Evolutionary conservation across 2,888 invertebrate genomes (phyloP), one percentile per base, ranked within the genome.

Genomic region (Acanthococcus lagerstroemiae): DNA sequence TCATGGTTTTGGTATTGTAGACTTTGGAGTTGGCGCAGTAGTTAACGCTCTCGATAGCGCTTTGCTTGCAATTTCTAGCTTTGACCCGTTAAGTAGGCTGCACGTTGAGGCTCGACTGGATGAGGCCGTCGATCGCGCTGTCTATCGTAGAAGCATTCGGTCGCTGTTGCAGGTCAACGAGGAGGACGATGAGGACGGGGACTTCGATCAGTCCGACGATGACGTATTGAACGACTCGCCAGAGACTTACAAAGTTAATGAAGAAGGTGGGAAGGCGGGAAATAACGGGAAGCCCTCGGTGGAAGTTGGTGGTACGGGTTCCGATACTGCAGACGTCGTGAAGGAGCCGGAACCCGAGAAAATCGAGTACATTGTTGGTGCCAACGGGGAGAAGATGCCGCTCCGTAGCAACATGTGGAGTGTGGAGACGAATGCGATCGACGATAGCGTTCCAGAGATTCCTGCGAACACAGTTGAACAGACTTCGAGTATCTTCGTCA

Each of bases 181-280:
- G 21, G 67, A 66, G 9, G 60, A 45, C 12, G 61, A 61, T n/a
- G 57, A 27, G n/a, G 65, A 27, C 24, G 12, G 55, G 4, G 52
- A 66, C 9, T 27, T 55, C 9, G 30, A 30, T 50, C 30, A n/a
- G 7, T 61, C 12, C 21, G 37, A 44, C 44, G 27, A 45, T 44
- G 52, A 17, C n/a, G n/a, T n/a, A 37, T n/a, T n/a, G n/a, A n/a
- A n/a, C n/a, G n/a, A n/a, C n/a, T n/a, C n/a, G n/a, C n/a, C n/a
- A n/a, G n/a, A n/a, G n/a, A n/a, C n/a, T n/a, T n/a, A n/a, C n/a
- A n/a, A n/a, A n/a, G n/a, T n/a, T n/a, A n/a, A n/a, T n/a, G n/a
- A n/a, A n/a, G n/a, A n/a, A n/a, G n/a, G n/a, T n/a, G n/a, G n/a
- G n/a, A n/a, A n/a, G n/a, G n/a, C n/a, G n/a, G n/a, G n/a, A n/a